Conservation (phyloP, 2,113 vertebrate species). For the Nipponia nippon region DNA sequence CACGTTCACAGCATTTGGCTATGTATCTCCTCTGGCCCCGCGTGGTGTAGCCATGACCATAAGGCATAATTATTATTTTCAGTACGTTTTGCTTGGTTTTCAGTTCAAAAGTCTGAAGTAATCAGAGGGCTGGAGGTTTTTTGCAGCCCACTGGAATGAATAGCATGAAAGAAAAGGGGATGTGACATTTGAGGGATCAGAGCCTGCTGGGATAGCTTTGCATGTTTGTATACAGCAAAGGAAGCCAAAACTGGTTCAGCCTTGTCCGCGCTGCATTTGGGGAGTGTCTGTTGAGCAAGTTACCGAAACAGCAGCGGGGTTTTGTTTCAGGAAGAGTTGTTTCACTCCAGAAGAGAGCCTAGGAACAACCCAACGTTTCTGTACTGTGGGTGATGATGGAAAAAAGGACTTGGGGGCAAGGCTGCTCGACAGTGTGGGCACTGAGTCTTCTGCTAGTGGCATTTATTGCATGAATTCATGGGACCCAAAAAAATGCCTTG, state of each 20-base stretch:
- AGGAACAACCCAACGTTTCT: not conserved
- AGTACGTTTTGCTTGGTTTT: not conserved
- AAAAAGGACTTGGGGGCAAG: not conserved
- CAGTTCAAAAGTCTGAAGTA: not conserved
- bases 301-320: not conserved
- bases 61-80: not conserved
- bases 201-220: not conserved
- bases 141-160: not conserved
- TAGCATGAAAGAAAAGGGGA: not conserved
- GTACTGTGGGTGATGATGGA: not conserved
- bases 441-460: not conserved
- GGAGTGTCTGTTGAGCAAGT: not conserved
- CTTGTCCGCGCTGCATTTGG: not conserved
- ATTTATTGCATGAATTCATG: not conserved
- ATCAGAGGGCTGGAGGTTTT: not conserved
- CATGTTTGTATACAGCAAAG: not conserved
- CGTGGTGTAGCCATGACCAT: rapidly evolving
- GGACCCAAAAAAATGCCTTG: not conserved
- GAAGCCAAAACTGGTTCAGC: not conserved
- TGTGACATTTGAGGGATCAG: not conserved
- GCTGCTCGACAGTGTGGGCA: not conserved
- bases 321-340: not conserved
- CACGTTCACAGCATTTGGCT: rapidly evolving
- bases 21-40: not conserved
- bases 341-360: not conserved